These are phyloP conservation scores for Cichladusa arquata DNA, from an alignment of 2,113 vertebrate genomes.

Conservation along the genomic window DNA sequence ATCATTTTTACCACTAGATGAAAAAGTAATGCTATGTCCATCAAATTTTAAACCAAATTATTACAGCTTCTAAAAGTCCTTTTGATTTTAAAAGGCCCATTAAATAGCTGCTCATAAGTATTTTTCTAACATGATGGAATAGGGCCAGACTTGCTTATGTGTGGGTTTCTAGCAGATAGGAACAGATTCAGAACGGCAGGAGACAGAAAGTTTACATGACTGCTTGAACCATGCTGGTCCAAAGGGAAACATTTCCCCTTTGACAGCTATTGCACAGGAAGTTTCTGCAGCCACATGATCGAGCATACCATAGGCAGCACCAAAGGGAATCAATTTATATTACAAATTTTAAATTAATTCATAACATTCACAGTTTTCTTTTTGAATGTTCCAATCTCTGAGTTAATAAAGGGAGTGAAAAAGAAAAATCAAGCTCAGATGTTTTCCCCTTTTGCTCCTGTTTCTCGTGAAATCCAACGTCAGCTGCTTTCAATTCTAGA, in stretches of 20 bases:
- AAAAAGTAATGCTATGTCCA: background rate
- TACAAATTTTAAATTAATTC: background rate
- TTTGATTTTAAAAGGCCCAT: background rate
- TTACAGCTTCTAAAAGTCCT: background rate
- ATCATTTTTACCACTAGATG: background rate
- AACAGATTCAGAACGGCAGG: background rate
- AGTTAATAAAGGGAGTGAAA: background rate
- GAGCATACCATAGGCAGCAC: background rate
- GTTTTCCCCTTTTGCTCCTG: background rate
- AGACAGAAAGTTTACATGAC: background rate
- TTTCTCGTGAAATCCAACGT: background rate
- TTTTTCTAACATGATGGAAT: background rate
- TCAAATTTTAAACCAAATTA: background rate
- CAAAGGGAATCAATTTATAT: background rate
- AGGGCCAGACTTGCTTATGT: background rate
- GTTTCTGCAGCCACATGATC: background rate
- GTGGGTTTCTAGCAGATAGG: background rate
- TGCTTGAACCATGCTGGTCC: background rate
- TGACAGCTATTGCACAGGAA: background rate
- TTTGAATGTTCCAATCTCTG: background rate
- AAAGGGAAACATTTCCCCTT: background rate
- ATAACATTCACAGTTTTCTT: background rate
- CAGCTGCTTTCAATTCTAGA: background rate
- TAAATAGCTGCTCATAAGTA: background rate
- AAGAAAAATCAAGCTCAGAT: background rate